Evolutionary conservation across 1,140 invertebrate genomes (phyloP), one percentile per base, ranked within the genome.

Genomic region (Cyrtorhinus lividipennis): DNA sequence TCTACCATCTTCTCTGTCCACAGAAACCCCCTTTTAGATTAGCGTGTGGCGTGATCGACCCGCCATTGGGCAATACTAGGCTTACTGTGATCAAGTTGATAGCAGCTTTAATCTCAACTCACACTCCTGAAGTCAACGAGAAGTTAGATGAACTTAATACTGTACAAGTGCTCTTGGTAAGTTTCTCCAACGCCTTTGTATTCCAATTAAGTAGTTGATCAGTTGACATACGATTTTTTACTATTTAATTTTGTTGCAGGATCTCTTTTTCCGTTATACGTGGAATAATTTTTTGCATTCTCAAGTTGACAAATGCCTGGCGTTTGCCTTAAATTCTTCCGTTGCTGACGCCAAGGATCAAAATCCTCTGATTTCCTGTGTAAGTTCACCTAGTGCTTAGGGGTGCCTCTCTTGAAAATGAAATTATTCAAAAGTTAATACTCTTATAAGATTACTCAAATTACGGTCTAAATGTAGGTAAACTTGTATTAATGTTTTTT

Each of bases 201-300:
- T 38, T 38, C 30, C 5, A 38, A 5, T 8, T 38, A 15, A 5
- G 30, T 38, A 38, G 5, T 38, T 38, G 30, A 38, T 38, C 15
- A 8, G 30, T 38, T 5, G 30, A 38, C 30, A 8, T 38, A 38
- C 5, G 5, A 8, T 38, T 15, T 8, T 38, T 38, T 38, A 8
- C 30, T 38, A 15, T 38, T 38, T 38, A 5, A 38, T 38, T 38
- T 63, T 76, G 68, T 75, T 86, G 56, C 72, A 92, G 78, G 85
- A 92, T 76, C 76, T 92, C 74, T 87, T 89, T 79, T 89, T 92
- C 73, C 78, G 81, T 71, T 90, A 86, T 77, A 78, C 80, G 26
- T 85, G 87, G 81, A 93, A 94, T 77, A 94, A 91, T 77, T 92
- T 93, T 75, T 76, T 93, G 67, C 91, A 93, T 75, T 85, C 85